These are phyloP conservation scores for Herpetotheres cachinnans DNA, from an alignment of 2,113 vertebrate genomes.

Conservation along the genomic window DNA sequence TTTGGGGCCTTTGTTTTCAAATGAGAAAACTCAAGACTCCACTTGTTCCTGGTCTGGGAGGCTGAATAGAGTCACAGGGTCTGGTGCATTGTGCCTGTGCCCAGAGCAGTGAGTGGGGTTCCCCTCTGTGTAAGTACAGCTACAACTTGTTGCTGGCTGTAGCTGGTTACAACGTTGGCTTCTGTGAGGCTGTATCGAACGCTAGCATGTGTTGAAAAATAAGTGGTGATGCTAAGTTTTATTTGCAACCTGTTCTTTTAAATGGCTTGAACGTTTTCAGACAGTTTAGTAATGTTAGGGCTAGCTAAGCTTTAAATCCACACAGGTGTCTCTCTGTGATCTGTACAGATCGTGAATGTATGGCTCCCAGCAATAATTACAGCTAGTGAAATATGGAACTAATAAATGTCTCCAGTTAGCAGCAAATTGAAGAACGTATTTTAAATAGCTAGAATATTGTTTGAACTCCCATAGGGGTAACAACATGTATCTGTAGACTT, in stretches of 20 bases:
- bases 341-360: neutral
- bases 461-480: neutral
- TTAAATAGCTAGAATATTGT: neutral
- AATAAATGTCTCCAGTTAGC: neutral
- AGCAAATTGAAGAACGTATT: neutral
- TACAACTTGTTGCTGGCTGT: neutral
- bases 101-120: neutral
- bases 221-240: neutral
- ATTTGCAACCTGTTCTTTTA: neutral
- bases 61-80: neutral
- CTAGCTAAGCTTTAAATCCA: neutral
- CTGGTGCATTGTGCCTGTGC: neutral
- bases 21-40: neutral
- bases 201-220: neutral
- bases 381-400: neutral
- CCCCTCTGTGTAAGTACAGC: neutral
- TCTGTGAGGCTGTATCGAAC: neutral
- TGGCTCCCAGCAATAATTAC: slow-evolving; percentile 21
- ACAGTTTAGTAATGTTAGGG: neutral
- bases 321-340: slow-evolving; percentile 3
- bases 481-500: neutral
- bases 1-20: neutral
- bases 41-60: neutral
- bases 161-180: neutral
- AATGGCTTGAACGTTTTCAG: neutral